These are phyloP conservation scores for Sebastes vulpes DNA, from an alignment of 2,797 vertebrate species.

Conservation along the genomic window DNA sequence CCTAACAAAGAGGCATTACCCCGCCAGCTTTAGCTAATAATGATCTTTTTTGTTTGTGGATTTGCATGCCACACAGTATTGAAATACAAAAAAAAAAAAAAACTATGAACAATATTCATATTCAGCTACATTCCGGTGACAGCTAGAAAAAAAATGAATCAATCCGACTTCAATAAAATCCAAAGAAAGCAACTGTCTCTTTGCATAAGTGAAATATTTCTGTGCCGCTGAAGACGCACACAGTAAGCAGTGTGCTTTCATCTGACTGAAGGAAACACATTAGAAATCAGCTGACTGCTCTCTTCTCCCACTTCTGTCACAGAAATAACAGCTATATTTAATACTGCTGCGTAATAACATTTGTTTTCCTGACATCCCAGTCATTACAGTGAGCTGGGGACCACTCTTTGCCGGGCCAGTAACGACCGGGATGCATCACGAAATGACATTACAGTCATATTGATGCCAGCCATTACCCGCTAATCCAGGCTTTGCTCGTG, in stretches of 20 bases:
- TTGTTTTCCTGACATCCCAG: constrained; percentile 81
- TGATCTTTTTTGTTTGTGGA: background rate
- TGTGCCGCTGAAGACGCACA: background rate
- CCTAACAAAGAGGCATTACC: background rate
- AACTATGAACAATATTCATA: background rate
- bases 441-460: constrained; percentile 88
- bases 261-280: constrained; percentile 47
- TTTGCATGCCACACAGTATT: background rate
- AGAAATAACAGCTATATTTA: constrained; percentile 82
- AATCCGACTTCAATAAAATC: background rate
- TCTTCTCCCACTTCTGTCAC: constrained; percentile 64
- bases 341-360: constrained; percentile 75
- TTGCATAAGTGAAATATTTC: constrained; percentile 7
- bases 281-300: constrained; percentile 67
- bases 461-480: constrained; percentile 85
- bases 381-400: constrained; percentile 78
- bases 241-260: constrained; percentile 7
- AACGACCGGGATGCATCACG: constrained; percentile 84
- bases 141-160: constrained; percentile 1
- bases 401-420: constrained; percentile 71
- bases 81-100: background rate
- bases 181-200: background rate
- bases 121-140: background rate
- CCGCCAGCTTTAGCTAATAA: constrained; percentile 9
- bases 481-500: constrained; percentile 72